These are phyloP conservation scores for Scaptomyza polygonia DNA, from an alignment of 2,888 invertebrate species.

Conservation along the genomic window DNA sequence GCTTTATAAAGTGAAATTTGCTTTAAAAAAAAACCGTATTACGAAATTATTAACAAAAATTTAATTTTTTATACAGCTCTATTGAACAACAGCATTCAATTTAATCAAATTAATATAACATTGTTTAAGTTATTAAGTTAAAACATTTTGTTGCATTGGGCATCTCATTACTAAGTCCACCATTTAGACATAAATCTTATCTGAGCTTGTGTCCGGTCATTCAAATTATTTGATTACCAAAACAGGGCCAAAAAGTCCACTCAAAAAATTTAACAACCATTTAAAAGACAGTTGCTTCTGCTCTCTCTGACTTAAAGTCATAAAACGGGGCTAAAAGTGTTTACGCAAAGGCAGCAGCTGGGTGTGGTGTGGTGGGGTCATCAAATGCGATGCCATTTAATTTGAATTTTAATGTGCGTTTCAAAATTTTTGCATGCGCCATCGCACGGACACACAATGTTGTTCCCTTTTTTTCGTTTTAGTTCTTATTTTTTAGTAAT, in stretches of 20 bases:
- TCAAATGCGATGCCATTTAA: constrained; percentile 56
- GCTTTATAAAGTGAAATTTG: no score
- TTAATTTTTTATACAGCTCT: no score
- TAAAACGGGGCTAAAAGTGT: constrained; percentile 31
- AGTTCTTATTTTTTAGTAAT: constrained; percentile 50
- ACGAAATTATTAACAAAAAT: no score
- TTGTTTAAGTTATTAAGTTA: neutral
- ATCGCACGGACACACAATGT: constrained; percentile 39
- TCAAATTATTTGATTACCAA: constrained; percentile 17
- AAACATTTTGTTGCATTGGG: neutral
- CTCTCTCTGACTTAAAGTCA: constrained; percentile 33
- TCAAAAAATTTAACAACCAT: constrained; percentile 38
- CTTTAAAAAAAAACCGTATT: no score
- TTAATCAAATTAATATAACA: no score
- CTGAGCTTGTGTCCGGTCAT: constrained; percentile 6
- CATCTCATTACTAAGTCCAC: neutral
- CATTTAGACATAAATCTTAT: constrained; percentile 6
- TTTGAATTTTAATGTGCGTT: constrained; percentile 71
- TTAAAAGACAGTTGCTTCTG: constrained; percentile 34
- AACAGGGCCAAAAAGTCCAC: constrained; percentile 10
- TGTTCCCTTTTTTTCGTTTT: constrained; percentile 12
- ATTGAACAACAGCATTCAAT: no score
- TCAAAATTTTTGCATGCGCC: constrained; percentile 52
- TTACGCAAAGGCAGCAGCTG: neutral
- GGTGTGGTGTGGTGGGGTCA: neutral